Conservation (phyloP, 2,113 vertebrate genomes). For the Procapra przewalskii region DNA sequence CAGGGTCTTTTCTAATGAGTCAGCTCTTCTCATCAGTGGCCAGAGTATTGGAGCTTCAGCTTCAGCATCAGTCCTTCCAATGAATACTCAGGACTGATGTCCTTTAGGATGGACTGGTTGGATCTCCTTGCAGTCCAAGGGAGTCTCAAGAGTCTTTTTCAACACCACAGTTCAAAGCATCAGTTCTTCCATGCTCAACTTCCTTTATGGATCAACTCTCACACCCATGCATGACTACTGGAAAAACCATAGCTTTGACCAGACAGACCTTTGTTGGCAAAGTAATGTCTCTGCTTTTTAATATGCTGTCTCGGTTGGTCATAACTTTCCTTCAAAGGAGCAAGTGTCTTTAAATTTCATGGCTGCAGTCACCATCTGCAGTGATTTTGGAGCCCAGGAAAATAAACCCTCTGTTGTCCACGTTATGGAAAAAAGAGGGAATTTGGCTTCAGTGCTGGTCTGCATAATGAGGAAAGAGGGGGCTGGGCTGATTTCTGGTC, state of each 20-base stretch:
- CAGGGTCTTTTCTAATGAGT: not conserved
- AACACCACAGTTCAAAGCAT: not conserved
- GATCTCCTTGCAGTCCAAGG: not conserved
- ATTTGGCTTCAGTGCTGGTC: not conserved
- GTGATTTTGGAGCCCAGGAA: not conserved
- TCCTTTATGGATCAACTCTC: not conserved
- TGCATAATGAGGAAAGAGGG: not conserved
- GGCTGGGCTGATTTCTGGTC: not conserved
- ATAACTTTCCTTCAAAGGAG: not conserved
- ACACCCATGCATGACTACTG: not conserved
- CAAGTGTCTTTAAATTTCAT: not conserved
- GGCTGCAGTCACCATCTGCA: not conserved
- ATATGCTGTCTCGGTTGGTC: not conserved
- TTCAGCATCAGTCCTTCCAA: not conserved
- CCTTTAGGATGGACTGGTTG: not conserved
- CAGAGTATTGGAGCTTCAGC: not conserved
- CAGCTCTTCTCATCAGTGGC: not conserved
- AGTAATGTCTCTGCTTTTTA: not conserved
- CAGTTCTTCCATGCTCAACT: not conserved
- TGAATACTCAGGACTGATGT: not conserved
- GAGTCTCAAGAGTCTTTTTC: not conserved
- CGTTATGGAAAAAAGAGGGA: not conserved
- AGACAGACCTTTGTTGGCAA: not conserved
- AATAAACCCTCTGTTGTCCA: not conserved
- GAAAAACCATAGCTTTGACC: not conserved